Percentiles rank a stretch among this genome's conserved stretches.
Evolutionary conservation across 2,888 invertebrate species (phyloP).

Genomic region (Diplazon laetatorius): DNA sequence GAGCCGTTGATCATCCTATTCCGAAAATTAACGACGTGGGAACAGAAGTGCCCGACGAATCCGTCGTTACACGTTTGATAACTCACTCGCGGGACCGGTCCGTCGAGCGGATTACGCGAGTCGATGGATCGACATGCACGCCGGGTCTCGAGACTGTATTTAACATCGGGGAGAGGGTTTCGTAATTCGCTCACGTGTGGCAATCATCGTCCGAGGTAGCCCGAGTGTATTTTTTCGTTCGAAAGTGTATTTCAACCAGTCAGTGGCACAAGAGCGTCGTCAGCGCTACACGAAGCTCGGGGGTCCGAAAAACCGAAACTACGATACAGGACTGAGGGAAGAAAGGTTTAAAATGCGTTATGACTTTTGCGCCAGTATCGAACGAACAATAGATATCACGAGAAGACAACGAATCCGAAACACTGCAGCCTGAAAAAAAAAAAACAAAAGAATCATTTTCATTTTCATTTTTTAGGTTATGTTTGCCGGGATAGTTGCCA

Average conservation of each 20-base stretch:
- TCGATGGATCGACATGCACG: conserved; percentile 1
- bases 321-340: no score
- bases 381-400: no score
- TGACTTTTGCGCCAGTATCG: no score
- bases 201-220: conserved; percentile 19
- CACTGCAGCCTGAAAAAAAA: not conserved
- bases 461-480: no score
- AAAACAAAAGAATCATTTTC: no score
- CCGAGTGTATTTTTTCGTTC: no score
- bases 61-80: conserved; percentile 39
- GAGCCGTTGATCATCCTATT: conserved; percentile 32
- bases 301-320: no score
- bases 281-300: no score
- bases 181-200: not conserved
- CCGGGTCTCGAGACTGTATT: conserved; percentile 8
- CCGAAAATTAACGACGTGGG: conserved; percentile 25
- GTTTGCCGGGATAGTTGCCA: no score
- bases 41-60: conserved; percentile 1
- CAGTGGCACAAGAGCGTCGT: no score
- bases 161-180: not conserved
- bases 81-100: conserved; percentile 36
- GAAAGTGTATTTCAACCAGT: not conserved
- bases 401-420: no score
- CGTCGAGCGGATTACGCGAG: conserved; percentile 8
- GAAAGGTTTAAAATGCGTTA: no score